phyloP scores from a whole-genome alignment of 2,113 vertebrate species.

The Sisor rabdophorus region DNA sequence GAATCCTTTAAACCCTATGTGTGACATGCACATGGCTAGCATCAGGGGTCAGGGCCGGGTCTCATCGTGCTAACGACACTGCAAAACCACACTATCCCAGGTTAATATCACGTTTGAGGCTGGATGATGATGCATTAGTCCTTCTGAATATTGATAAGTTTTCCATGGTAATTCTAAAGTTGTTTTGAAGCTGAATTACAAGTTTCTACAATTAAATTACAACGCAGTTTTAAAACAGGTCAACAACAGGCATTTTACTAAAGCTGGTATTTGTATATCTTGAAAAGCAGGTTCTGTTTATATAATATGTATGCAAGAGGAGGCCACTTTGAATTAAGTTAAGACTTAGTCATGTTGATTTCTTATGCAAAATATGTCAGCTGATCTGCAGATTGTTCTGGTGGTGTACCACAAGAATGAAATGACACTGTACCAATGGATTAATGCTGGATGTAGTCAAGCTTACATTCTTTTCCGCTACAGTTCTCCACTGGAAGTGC shows the following conservation, averaged over 20 bases:
- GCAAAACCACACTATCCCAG: conserved; percentile 15
- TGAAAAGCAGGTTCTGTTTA: neutral
- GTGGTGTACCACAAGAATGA: neutral
- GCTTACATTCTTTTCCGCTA: neutral
- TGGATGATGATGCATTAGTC: neutral
- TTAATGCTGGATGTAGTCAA: neutral
- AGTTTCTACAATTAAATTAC: too few relatives aligned
- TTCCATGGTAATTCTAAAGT: conserved; percentile 18
- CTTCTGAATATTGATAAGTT: conserved; percentile 2
- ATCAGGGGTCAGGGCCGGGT: conserved; percentile 37
- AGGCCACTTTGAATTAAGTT: too few relatives aligned
- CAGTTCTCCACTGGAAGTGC: conserved; percentile 23
- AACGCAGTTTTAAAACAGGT: too few relatives aligned
- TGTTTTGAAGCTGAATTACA: conserved; percentile 31
- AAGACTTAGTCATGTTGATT: neutral
- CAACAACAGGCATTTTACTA: conserved; percentile 28
- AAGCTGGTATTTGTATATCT: conserved; percentile 19
- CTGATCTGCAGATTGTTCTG: neutral
- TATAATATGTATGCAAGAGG: neutral
- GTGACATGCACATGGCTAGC: conserved; percentile 16
- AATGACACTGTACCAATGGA: neutral
- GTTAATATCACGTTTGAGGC: conserved; percentile 4
- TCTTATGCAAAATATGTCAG: neutral
- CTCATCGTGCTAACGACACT: conserved; percentile 7
- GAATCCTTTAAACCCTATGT: conserved; percentile 7